A percentile compares a stretch with the other conserved stretches of the same genome.
phyloP scores from a whole-genome alignment of 2,888 invertebrate species.

The Cryptus armator region DNA sequence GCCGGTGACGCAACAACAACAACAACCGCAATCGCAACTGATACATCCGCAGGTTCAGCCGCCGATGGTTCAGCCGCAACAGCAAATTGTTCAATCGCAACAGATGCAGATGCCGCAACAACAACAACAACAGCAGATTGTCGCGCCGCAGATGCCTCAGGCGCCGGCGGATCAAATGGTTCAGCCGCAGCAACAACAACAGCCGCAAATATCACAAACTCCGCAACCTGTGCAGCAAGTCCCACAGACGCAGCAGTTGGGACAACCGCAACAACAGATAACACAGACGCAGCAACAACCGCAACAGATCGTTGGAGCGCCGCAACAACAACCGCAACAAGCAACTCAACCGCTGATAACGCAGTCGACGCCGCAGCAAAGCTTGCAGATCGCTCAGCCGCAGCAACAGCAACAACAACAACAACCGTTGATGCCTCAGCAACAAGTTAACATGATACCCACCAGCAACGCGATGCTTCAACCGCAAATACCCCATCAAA shows the following conservation, averaged over 20 bases:
- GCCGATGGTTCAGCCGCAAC: constrained; percentile 57
- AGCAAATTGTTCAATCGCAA: constrained; percentile 52
- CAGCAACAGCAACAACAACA: constrained; percentile 71
- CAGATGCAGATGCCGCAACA: constrained; percentile 67
- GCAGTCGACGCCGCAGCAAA: constrained; percentile 67
- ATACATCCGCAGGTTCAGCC: constrained; percentile 58
- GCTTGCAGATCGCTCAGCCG: constrained; percentile 71
- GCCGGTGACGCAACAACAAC: constrained; percentile 64
- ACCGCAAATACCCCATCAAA: constrained; percentile 77
- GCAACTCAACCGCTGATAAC: constrained; percentile 72
- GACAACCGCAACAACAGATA: constrained; percentile 57
- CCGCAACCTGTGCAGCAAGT: constrained; percentile 59
- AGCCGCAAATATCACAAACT: constrained; percentile 76
- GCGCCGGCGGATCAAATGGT: constrained; percentile 65
- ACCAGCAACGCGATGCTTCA: constrained; percentile 77
- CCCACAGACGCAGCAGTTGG: constrained; percentile 68
- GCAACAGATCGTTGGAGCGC: constrained; percentile 71
- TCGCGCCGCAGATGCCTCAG: no score
- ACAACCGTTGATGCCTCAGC: constrained; percentile 70
- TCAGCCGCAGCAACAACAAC: constrained; percentile 66
- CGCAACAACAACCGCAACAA: constrained; percentile 67
- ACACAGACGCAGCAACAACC: constrained; percentile 68
- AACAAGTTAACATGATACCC: constrained; percentile 75
- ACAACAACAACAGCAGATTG: constrained; percentile 39
- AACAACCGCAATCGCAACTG: constrained; percentile 49